Conservation (phyloP, 2,888 invertebrate genomes). For the Portevinia maculata region DNA sequence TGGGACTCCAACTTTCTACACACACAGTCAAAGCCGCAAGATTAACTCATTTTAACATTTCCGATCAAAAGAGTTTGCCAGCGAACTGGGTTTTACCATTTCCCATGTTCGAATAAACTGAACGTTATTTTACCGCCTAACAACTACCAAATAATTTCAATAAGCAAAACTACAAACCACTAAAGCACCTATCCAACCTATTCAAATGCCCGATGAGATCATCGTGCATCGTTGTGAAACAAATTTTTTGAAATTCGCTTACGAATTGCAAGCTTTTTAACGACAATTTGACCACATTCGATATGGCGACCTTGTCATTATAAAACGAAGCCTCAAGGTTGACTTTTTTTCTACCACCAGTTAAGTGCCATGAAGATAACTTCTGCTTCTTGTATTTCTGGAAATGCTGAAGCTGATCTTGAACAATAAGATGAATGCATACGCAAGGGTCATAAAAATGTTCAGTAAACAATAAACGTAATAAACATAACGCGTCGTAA, state of each 20-base stretch:
- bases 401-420: not conserved
- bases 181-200: not conserved
- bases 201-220: not conserved
- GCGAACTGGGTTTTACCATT: not conserved
- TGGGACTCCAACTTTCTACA: no score
- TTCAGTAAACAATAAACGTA: conserved; percentile 1
- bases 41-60: not conserved
- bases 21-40: no score
- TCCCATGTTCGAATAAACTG: no score
- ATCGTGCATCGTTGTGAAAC: not conserved
- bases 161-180: not conserved
- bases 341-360: not conserved
- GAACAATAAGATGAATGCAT: conserved; percentile 1
- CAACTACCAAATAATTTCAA: not conserved
- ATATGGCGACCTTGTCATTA: conserved; percentile 21
- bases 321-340: conserved; percentile 15
- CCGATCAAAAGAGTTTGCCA: not conserved
- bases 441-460: conserved; percentile 26
- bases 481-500: conserved; percentile 30
- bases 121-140: no score
- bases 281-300: not conserved
- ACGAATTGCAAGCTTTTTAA: no score
- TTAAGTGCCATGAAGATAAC: not conserved
- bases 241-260: conserved; percentile 9
- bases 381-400: conserved; percentile 7